Percentiles rank a stretch among this genome's conserved stretches.
Conservation (phyloP, 1,140 invertebrate species). For the Paraescarpia echinospica region DNA sequence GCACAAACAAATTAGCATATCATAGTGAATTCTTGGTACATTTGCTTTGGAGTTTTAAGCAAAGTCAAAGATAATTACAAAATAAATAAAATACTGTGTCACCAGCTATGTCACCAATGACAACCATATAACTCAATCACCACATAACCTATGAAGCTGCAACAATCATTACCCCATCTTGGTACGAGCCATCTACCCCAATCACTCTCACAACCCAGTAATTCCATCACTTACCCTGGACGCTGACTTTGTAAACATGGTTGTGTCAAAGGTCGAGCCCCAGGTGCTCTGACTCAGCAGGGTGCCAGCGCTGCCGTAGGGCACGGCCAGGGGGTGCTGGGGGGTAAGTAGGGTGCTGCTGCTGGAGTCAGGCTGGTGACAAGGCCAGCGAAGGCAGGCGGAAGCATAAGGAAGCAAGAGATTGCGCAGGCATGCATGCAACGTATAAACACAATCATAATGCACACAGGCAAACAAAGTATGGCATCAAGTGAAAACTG, state of each 20-base stretch:
- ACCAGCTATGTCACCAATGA: too few relatives aligned
- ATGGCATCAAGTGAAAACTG: neutral
- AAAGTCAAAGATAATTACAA: too few relatives aligned
- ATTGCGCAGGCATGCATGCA: neutral
- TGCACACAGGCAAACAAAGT: neutral
- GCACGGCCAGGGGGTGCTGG: neutral
- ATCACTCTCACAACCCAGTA: neutral
- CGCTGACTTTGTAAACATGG: slow-evolving; percentile 9
- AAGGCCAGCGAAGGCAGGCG: neutral
- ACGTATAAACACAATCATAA: neutral
- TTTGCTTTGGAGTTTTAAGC: too few relatives aligned
- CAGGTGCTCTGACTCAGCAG: neutral
- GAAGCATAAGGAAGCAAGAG: neutral
- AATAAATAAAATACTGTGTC: too few relatives aligned
- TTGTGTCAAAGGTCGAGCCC: slow-evolving; percentile 12
- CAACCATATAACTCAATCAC: too few relatives aligned
- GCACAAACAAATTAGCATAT: too few relatives aligned
- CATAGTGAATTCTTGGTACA: too few relatives aligned
- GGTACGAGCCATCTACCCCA: too few relatives aligned
- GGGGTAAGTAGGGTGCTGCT: neutral
- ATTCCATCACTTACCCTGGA: slow-evolving; percentile 7
- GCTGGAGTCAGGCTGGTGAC: neutral
- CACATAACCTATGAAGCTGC: too few relatives aligned
- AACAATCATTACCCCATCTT: too few relatives aligned
- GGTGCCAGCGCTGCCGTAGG: neutral